Conservation (phyloP, 2,797 vertebrate species). For the Chelonia mydas region DNA sequence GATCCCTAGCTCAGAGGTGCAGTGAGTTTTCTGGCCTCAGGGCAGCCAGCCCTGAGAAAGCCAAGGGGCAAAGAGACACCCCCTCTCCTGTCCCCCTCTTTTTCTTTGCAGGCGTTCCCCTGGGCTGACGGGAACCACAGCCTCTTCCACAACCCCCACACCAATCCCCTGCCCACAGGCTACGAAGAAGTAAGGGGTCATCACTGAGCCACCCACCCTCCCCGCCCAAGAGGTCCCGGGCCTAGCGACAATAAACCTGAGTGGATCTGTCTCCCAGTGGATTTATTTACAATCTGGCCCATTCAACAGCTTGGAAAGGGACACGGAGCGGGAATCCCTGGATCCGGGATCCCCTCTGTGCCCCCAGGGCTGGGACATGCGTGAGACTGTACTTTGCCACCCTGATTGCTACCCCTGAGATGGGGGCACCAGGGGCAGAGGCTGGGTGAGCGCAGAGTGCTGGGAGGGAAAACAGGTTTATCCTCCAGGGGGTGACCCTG, state of each 20-base stretch:
- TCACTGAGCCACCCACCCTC: neutral
- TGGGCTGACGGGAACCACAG: conserved; percentile 91
- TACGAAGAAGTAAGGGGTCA: conserved; percentile 81
- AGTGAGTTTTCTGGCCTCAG: neutral
- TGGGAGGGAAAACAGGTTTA: neutral
- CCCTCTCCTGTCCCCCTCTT: fast-evolving
- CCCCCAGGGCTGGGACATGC: neutral
- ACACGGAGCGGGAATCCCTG: no score
- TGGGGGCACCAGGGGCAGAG: no score
- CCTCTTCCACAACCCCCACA: conserved; percentile 90
- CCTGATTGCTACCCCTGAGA: no score
- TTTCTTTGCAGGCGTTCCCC: conserved; percentile 88
- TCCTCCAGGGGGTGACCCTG: neutral
- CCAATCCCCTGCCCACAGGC: conserved; percentile 89
- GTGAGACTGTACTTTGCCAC: neutral
- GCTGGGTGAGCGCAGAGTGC: no score
- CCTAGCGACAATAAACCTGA: neutral
- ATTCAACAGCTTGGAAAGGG: neutral
- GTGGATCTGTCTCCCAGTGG: neutral
- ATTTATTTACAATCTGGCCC: neutral
- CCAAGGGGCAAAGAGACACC: neutral
- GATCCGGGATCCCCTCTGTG: neutral
- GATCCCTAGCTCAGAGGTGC: neutral
- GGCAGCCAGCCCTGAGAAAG: neutral
- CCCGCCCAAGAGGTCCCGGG: fast-evolving